Conservation (phyloP, 2,113 vertebrate species). For the Chloropsis cyanopogon region DNA sequence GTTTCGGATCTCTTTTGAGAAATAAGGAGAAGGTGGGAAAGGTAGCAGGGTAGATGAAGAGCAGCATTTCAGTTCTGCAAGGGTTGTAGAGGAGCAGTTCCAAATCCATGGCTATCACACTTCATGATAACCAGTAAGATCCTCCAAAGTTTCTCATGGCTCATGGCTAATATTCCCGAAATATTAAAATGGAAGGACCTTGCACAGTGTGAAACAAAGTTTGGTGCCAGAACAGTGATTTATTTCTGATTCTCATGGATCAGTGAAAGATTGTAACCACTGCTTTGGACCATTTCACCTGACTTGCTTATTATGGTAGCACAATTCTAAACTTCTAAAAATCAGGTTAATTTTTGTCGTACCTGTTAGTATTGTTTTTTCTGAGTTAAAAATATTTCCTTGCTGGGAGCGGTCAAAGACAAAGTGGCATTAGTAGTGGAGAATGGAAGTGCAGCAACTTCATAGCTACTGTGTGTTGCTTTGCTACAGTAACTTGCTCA, state of each 20-base stretch:
- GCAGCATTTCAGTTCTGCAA: neutral
- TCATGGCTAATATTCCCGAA: neutral
- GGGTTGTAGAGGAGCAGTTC: neutral
- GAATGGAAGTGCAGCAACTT: neutral
- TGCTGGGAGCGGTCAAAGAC: neutral
- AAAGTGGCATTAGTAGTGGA: neutral
- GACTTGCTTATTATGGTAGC: neutral
- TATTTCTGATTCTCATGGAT: neutral
- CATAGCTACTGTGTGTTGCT: fast-evolving
- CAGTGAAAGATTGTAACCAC: neutral
- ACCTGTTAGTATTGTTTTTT: neutral
- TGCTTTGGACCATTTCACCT: neutral
- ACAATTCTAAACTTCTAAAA: neutral
- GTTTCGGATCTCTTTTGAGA: neutral
- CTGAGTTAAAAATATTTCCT: neutral
- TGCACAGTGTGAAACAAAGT: neutral
- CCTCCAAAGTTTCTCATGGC: neutral
- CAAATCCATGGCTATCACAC: neutral
- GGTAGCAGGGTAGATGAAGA: neutral
- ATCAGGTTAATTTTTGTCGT: neutral
- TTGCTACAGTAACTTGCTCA: neutral
- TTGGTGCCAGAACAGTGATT: neutral
- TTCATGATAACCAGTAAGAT: neutral
- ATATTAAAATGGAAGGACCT: neutral
- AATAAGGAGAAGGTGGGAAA: neutral